Base-by-base conservation (phyloP, 2,888 invertebrate species). In the Cryptocephalus moraei region DNA sequence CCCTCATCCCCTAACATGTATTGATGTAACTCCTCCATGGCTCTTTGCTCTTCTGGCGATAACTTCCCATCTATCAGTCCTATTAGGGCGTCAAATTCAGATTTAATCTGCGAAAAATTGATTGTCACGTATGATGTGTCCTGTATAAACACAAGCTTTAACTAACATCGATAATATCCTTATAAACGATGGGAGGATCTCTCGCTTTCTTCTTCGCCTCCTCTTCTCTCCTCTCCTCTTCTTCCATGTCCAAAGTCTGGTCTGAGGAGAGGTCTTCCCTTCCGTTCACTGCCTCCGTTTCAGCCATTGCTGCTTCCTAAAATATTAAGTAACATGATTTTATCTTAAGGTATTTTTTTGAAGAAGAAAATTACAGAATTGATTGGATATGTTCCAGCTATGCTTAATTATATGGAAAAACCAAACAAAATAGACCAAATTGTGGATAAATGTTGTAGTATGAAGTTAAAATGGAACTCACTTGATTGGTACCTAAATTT, bases 1-100 rank as follows among this genome's bases (percentile, higher is more conserved):
- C 92, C 93, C 66, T 92, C 91, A 59, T 89, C 87, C 56, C 86
- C 86, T 57, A 91, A 75, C 68, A 92, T 80, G 72, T 92, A 93
- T 70, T 90, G 89, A 65, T 86, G 82, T 59, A 93, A 73, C 73
- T 93, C 92, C 60, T 84, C 84, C 65, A 91, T 72, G 56, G 84
- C 85, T 59, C 77, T 76, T 63, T 79, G 78, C 66, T 92, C 91
- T 50, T 87, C 88, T 9, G 81, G 77, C 44, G 77, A 76, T 53
- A 92, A 73, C 67, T 82, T 80, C 32, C 82, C 84, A 49, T 84
- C 84, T 46, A 90, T 75, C 42, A 83, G 69, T 49, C 75, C 77
- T 0, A 80, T 76, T 44, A 93, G 72, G 33, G 78, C 76, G 62
- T 88, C 89, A 62, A 86, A 83, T 70, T 91, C 88, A 47, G 75